Evolutionary conservation across 2,888 invertebrate species (phyloP).

Genomic region (Kuschelorhynchus macadamiae): DNA sequence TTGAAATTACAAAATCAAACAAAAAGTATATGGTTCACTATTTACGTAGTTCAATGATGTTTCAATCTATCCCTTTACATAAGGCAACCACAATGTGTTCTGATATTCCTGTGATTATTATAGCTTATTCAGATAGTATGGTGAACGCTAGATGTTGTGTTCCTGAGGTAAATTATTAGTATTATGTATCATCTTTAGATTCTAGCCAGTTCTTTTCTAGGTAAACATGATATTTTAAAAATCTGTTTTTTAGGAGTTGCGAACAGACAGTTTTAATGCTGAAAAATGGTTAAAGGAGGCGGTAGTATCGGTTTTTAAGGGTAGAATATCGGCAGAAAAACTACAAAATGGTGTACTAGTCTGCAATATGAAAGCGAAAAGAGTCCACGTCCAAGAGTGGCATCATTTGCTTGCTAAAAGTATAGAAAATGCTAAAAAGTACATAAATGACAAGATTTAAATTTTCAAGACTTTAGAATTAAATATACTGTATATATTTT

Average conservation of each 20-base stretch:
- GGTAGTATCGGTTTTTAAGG: constrained; percentile 75
- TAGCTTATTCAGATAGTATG: constrained; percentile 76
- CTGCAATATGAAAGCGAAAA: constrained; percentile 79
- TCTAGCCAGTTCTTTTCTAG: too few species aligned
- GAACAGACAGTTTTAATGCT: constrained; percentile 75
- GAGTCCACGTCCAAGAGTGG: constrained; percentile 73
- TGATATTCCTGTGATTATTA: constrained; percentile 76
- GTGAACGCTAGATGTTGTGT: constrained; percentile 80
- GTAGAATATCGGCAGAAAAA: constrained; percentile 70
- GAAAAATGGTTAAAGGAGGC: constrained; percentile 77
- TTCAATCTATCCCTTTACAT: constrained; percentile 75
- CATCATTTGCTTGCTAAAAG: constrained; percentile 76
- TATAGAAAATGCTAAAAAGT: constrained; percentile 73
- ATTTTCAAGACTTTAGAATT: too few species aligned
- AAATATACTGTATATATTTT: too few species aligned
- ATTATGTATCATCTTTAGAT: too few species aligned
- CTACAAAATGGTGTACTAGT: constrained; percentile 73
- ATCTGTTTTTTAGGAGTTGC: constrained; percentile 70
- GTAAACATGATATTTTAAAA: too few species aligned
- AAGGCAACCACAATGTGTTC: constrained; percentile 73
- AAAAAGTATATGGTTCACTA: constrained; percentile 80
- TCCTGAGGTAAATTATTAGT: constrained; percentile 73
- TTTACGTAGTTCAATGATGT: constrained; percentile 76
- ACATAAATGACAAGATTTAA: constrained; percentile 66
- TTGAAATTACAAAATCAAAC: constrained; percentile 68